Base-by-base conservation (phyloP, 2,888 invertebrate genomes). In the Unio pictorum region DNA sequence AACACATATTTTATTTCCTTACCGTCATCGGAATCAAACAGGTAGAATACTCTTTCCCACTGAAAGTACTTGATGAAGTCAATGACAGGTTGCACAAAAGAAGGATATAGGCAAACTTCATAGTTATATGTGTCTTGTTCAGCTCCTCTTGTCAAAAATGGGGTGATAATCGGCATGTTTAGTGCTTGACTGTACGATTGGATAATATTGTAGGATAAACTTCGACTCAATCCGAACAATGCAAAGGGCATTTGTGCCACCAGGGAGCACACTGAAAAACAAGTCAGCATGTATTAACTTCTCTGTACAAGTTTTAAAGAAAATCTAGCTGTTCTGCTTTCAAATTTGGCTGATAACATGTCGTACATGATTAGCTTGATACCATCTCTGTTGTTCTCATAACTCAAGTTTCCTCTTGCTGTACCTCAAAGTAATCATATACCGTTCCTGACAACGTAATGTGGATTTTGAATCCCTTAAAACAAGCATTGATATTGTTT, bases 1-100 rank as follows among this genome's bases (percentile, higher is more conserved):
- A 11, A 45, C 3, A 45, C 11, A 34, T 8, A 54, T 17, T 67
- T 78, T 93, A 34, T 34, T 7, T 7, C 8, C 34, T 34, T 91
- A 96, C 96, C 96, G 86, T 96, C 95, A 87, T 96, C 95, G 3
- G 95, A 95, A 90, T 96, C 95, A 90, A 96, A 96, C 82, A 97
- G 92, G 91, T 96, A 97, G 86, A 96, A 95, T 81, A 97, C 94
- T 89, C 94, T 94, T 83, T 93, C 93, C 96, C 96, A 97, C 57
- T 94, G 94, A 90, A 98, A 98, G 90, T 95, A 94, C 76, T 94
- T 93, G 84, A 99, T 96, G 72, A 97, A 95, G 91, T 98, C 98
- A 84, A 98, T 95, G 88, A 99, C 95, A 69, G 98, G 97, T 86
- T 94, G 95, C 90, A 97, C 96, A 91, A 97, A 97, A 90, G 98